phyloP scores from a whole-genome alignment of 2,113 vertebrate species.

The Opisthocomus hoazin region DNA sequence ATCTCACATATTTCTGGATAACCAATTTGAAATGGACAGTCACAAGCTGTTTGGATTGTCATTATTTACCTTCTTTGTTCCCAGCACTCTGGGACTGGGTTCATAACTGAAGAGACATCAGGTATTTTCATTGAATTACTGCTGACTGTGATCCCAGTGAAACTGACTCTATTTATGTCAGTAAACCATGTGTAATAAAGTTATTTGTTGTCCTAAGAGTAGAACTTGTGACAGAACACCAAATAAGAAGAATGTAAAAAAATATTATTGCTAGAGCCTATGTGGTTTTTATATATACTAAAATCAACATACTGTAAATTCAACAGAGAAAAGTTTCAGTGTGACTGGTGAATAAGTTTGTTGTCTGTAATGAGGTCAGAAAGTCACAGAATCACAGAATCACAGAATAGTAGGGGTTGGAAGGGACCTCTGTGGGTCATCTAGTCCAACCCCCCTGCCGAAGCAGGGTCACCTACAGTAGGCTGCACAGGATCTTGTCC shows the following conservation, averaged over 20 bases:
- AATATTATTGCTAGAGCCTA: background rate
- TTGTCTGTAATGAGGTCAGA: background rate
- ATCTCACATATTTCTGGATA: background rate
- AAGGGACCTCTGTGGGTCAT: too few species aligned
- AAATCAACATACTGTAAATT: background rate
- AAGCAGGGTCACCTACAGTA: too few species aligned
- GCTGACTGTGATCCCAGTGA: background rate
- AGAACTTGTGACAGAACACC: background rate
- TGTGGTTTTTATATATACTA: rapidly evolving
- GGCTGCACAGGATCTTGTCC: too few species aligned
- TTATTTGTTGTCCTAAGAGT: background rate
- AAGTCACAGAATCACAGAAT: too few species aligned
- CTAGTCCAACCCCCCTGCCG: too few species aligned
- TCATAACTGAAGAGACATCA: background rate
- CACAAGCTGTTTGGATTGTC: background rate
- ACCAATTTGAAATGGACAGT: background rate
- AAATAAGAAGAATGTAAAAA: background rate
- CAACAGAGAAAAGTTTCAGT: background rate
- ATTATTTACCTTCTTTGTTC: background rate
- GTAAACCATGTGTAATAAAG: background rate
- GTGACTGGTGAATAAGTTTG: background rate
- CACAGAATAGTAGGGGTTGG: too few species aligned
- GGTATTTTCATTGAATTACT: background rate
- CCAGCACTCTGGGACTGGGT: background rate
- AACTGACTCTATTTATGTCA: background rate